Percentiles rank a stretch among this genome's conserved stretches.
Conservation (phyloP, 2,113 vertebrate species). For the Pedionomus torquatus region DNA sequence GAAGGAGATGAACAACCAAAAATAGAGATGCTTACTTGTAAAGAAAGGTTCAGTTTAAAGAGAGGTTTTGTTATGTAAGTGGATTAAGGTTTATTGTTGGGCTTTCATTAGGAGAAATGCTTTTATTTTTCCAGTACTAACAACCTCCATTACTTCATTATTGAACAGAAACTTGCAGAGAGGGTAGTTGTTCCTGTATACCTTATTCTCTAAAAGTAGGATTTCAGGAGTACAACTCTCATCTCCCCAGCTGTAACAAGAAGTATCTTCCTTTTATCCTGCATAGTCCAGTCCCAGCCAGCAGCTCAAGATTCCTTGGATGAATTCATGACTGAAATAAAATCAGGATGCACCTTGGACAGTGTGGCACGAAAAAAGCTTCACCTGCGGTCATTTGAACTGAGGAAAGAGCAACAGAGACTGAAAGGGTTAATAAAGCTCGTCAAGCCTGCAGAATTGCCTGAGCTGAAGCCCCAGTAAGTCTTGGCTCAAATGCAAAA, state of each 20-base stretch:
- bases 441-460: slow-evolving; percentile 87
- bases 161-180: not conserved
- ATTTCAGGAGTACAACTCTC: not conserved
- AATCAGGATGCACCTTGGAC: slow-evolving; percentile 82
- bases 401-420: slow-evolving; percentile 89
- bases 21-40: not conserved
- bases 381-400: slow-evolving; percentile 85
- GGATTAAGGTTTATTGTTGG: not conserved
- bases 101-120: not conserved
- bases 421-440: slow-evolving; percentile 89
- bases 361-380: slow-evolving; percentile 90
- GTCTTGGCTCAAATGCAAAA: not conserved
- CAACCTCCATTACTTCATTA: not conserved
- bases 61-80: not conserved
- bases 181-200: not conserved
- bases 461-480: slow-evolving; percentile 87
- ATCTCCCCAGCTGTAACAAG: not conserved
- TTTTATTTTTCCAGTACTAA: not conserved
- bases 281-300: slow-evolving; percentile 77
- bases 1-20: not conserved
- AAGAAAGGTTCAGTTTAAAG: not conserved
- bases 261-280: not conserved
- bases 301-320: slow-evolving; percentile 90
- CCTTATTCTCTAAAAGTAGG: not conserved
- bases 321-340: slow-evolving; percentile 93